Evolutionary conservation across 2,797 vertebrate genomes (phyloP), one percentile per base, ranked within the genome.

Genomic region (Carapus acus): DNA sequence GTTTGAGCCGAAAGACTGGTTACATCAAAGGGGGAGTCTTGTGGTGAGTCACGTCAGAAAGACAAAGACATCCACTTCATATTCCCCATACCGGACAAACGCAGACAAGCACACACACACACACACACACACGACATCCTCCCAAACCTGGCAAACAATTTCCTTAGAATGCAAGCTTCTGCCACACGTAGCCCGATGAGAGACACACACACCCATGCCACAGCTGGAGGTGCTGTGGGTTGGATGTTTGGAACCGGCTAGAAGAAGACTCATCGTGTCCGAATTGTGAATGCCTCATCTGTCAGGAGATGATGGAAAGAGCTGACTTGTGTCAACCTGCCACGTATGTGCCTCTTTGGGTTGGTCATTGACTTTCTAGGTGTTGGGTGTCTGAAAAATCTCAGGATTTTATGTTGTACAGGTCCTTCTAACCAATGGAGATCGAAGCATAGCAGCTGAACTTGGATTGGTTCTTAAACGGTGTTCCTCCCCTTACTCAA

Each of bases 1-100:
- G 15, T 16, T 37, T 23, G 15, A 31, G 39, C 14, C 57, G 58
- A 47, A 51, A 69, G 63, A 70, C 71, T 43, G 52, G 67, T 66
- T 67, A 58, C 37, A 64, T 67, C 71, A 79, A 67, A 71, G 67
- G 61, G 76, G 73, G 71, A 77, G 77, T 74, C 61, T 74, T 65
- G 55, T 60, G 65, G 73, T 84, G 83, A 85, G 71, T 88, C 86
- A 87, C 67, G 60, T 62, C 36, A 62, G 66, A 77, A 72, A 71
- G 69, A 73, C 77, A 77, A 78, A 83, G 81, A 83, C 83, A 84
- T 79, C 71, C 76, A 71, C 80, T 76, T 75, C 67, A 77, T 79
- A 75, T 79, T 82, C 52, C 70, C 31, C 70, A 61, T 36, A 54
- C 67, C 48, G 46, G 41, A 65, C 49, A 43, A 54, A 67, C 52